Base-by-base conservation (phyloP, 2,888 invertebrate species). In the Ormyrus thymus region DNA sequence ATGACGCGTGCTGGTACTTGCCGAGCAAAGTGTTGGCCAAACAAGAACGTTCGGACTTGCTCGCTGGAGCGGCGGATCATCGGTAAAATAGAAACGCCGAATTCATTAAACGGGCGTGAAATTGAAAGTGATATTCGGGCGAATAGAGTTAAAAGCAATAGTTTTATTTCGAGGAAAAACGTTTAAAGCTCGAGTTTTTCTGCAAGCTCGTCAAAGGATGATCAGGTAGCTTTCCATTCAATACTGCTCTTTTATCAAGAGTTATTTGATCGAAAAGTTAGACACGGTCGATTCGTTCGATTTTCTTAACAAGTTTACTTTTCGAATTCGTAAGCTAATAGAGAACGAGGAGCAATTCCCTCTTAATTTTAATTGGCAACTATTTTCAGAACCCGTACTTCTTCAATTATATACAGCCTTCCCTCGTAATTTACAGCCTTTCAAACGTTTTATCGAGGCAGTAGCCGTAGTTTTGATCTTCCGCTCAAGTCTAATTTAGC, bases 291-390 rank as follows among this genome's bases (percentile, higher is more conserved):
- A 66, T 59, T 66, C 45, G 9, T 45, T 59, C 58, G 59, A 45
- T 61, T 59, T 65, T 68, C 15, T n/a, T 9, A 45, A 56, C 59
- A 66, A 64, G 48, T 13, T 64, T 15, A 48, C 48, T 45, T 15
- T 55, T 68, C 15, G 48, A 59, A 13, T n/a, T 9, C 5, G 29
- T 1, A 6, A 15, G 43, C 29, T n/a, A 62, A 71, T 65, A 46
- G 55, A 15, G 56, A 29, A 46, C 61, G 13, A 50, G 29, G 64
- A 50, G 70, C 43, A 62, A 70, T 70, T 56, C 62, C 48, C 48
- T 55, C 56, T 69, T 55, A 10, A 70, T 70, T 50, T 76, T 76
- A 76, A 76, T 76, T 76, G 56, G 29, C 62, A 76, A 70, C 55
- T 64, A 70, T 76, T 76, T 76, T 70, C 56, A 64, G 45, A 69